A percentile compares a stretch with the other conserved stretches of the same genome.
Conservation (phyloP, 2,113 vertebrate species). For the Empidonax traillii region DNA sequence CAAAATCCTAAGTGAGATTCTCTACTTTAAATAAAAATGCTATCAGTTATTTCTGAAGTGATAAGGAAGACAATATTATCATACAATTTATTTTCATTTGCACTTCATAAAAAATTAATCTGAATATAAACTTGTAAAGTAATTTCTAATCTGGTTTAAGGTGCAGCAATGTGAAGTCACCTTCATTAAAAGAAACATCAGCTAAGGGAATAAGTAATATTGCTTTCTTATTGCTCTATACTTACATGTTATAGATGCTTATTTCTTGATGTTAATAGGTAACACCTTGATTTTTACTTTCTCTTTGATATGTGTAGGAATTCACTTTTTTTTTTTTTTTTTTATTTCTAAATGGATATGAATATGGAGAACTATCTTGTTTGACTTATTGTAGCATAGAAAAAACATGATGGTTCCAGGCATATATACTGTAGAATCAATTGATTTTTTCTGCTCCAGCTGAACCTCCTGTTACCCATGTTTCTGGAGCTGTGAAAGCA, state of each 20-base stretch:
- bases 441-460: not conserved
- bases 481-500: not conserved
- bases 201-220: not conserved
- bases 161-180: not conserved
- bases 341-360: not conserved
- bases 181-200: not conserved
- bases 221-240: not conserved
- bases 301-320: not conserved
- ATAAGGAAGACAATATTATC: not conserved
- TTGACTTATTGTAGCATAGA: not conserved
- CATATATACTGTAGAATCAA: not conserved
- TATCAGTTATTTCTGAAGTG: not conserved
- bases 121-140: not conserved
- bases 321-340: not conserved
- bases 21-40: not conserved
- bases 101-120: not conserved
- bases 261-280: not conserved
- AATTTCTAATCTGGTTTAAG: conserved; percentile 13
- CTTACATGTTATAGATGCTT: not conserved
- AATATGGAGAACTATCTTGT: not conserved
- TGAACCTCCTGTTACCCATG: not conserved
- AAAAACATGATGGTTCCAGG: not conserved
- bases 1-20: not conserved
- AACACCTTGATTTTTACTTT: not conserved
- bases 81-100: conserved; percentile 13